These are phyloP conservation scores for Syrista parreyssii DNA, from an alignment of 2,888 invertebrate species.

Conservation along the genomic window DNA sequence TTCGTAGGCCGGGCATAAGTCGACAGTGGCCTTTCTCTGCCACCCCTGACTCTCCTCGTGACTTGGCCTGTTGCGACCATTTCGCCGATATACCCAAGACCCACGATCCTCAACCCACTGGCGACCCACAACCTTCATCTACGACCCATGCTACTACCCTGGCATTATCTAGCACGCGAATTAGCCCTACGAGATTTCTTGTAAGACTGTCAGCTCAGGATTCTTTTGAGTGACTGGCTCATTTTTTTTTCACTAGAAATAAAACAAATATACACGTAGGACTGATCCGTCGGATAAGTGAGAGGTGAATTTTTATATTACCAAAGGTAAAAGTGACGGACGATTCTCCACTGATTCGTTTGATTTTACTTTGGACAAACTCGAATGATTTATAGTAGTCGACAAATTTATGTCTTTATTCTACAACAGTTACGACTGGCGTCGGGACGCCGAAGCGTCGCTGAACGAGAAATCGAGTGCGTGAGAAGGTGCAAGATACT, in stretches of 20 bases:
- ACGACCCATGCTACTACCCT: constrained; percentile 40
- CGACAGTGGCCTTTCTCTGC: constrained; percentile 63
- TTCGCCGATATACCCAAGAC: constrained; percentile 25
- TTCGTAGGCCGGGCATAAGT: constrained; percentile 50
- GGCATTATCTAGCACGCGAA: constrained; percentile 64
- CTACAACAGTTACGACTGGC: constrained; percentile 18
- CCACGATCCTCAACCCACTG: neutral
- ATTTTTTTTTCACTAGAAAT: constrained; percentile 38
- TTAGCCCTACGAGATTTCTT: constrained; percentile 54
- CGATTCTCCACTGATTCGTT: neutral
- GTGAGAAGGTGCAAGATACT: neutral
- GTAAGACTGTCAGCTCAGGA: neutral
- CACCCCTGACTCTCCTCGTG: constrained; percentile 50
- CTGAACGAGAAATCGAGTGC: constrained; percentile 6
- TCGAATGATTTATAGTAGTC: neutral
- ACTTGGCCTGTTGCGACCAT: constrained; percentile 46
- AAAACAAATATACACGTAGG: neutral
- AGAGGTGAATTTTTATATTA: neutral
- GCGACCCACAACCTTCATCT: constrained; percentile 16
- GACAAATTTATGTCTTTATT: neutral
- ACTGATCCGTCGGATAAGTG: neutral
- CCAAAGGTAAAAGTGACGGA: neutral
- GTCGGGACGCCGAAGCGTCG: constrained; percentile 24
- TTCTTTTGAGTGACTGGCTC: neutral
- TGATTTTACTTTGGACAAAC: neutral